Evolutionary conservation across 2,888 invertebrate species (phyloP), one percentile per base, ranked within the genome.

Genomic region (Melikaiella ostensackeni): DNA sequence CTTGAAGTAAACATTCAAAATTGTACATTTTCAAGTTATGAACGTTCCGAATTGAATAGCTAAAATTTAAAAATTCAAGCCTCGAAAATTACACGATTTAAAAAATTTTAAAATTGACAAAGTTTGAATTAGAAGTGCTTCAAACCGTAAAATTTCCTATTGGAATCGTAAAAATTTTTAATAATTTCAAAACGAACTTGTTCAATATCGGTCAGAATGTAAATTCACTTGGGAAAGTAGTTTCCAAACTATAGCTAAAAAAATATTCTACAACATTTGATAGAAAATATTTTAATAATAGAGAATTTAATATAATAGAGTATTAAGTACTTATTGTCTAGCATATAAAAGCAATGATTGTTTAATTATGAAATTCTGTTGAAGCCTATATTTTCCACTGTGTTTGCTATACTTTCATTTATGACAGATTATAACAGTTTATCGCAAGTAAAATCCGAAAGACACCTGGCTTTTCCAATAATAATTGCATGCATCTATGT

Each of bases 371-470:
- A 9, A 55, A 21, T 21, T 2, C n/a, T 55, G 21, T 55, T 9
- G 4, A 55, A 55, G 9, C 9, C 9, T 9, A 55, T 21, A 55
- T 21, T 55, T 55, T 21, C 1, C 21, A 55, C 4, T 55, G 1
- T 1, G 19, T 55, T 55, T 21, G 11, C 9, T 55, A 3, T 8
- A 50, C 21, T 55, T 55, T 42, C 42, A 42, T 16, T 4, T 16
- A 42, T 16, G 42, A 42, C 16, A 42, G 42, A 42, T 42, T 42
- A 42, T 4, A 30, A 33, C 5, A 16, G 16, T 42, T 50, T 50
- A 50, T 50, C 50, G 9, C n/a, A 11, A 55, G 50, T 73, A n/a
- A 50, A 50, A 55, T 55, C 27, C n/a, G n/a, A 73, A n/a, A 55
- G 55, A 11, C 16, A 19, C 46, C 24, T 46, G 9, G 33, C 4